A percentile compares a stretch with the other conserved stretches of the same genome.
Conservation (phyloP, 2,888 invertebrate genomes). For the Priapulus caudatus region DNA sequence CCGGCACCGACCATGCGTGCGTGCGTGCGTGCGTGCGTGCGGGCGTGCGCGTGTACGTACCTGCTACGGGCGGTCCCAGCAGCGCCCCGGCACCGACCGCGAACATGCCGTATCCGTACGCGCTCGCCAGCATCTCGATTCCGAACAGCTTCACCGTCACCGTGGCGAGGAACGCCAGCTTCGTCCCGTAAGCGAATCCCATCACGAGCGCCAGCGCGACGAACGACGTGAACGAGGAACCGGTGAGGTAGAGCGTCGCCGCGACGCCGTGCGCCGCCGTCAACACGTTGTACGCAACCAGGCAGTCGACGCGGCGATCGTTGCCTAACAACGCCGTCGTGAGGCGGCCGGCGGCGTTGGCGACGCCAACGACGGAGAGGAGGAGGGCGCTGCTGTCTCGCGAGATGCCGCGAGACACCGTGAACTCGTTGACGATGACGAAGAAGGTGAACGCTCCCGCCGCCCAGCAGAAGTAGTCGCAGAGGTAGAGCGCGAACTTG, state of each 20-base stretch:
- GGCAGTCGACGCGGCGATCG: background rate
- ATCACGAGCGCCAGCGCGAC: background rate
- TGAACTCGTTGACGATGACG: constrained; percentile 24
- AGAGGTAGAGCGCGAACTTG: constrained; percentile 19
- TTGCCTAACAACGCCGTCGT: constrained; percentile 7
- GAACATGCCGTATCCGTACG: constrained; percentile 1
- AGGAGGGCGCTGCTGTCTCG: constrained; percentile 7
- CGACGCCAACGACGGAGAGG: constrained; percentile 6
- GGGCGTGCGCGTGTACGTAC: no score
- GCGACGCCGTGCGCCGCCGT: constrained; percentile 4
- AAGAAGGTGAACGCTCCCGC: constrained; percentile 22
- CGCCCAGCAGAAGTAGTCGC: constrained; percentile 20
- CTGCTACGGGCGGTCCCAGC: background rate
- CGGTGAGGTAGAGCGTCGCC: background rate
- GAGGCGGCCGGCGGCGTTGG: constrained; percentile 10
- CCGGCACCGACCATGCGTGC: no score
- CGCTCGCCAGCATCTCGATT: background rate
- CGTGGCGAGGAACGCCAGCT: background rate
- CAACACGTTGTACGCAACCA: constrained; percentile 4
- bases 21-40: no score
- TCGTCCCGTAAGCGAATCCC: background rate
- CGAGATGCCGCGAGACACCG: constrained; percentile 12
- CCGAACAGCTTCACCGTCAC: background rate
- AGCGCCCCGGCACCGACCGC: constrained; percentile 1
- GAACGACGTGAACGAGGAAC: background rate